Evolutionary conservation across 2,797 vertebrate species (phyloP).

Genomic region (Aselliscus stoliczkanus): DNA sequence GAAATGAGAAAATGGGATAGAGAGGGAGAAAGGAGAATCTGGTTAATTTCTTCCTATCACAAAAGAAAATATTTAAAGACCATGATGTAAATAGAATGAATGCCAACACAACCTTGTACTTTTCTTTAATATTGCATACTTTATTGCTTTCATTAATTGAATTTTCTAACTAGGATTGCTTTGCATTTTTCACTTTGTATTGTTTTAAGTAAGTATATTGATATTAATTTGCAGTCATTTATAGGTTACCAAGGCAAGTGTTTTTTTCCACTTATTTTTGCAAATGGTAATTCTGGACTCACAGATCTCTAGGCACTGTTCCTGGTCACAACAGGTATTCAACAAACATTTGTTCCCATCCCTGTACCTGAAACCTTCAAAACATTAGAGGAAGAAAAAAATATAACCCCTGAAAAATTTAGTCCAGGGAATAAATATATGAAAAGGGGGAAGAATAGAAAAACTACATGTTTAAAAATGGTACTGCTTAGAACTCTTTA

Average conservation of each 20-base stretch:
- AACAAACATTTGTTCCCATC: neutral
- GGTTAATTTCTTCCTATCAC: neutral
- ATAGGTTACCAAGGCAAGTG: neutral
- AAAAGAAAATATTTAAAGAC: slow-evolving; percentile 22
- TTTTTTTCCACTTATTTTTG: neutral
- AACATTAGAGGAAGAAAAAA: neutral
- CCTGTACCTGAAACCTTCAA: neutral
- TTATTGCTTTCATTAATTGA: neutral
- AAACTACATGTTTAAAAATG: neutral
- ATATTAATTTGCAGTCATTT: neutral
- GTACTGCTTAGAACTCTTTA: neutral
- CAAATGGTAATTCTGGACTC: neutral
- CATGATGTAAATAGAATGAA: neutral
- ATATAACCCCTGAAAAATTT: neutral
- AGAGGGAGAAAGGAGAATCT: neutral
- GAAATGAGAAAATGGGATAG: neutral
- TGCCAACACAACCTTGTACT: neutral
- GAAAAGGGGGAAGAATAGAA: neutral
- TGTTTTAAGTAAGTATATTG: neutral
- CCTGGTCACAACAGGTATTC: neutral
- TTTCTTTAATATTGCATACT: neutral
- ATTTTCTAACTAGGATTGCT: neutral
- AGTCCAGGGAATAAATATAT: neutral
- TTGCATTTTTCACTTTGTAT: neutral
- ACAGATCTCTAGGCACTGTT: neutral